Percentiles rank a stretch among this genome's conserved stretches.
Conservation (phyloP, 2,113 vertebrate species). For the Diphyllodes magnificus region DNA sequence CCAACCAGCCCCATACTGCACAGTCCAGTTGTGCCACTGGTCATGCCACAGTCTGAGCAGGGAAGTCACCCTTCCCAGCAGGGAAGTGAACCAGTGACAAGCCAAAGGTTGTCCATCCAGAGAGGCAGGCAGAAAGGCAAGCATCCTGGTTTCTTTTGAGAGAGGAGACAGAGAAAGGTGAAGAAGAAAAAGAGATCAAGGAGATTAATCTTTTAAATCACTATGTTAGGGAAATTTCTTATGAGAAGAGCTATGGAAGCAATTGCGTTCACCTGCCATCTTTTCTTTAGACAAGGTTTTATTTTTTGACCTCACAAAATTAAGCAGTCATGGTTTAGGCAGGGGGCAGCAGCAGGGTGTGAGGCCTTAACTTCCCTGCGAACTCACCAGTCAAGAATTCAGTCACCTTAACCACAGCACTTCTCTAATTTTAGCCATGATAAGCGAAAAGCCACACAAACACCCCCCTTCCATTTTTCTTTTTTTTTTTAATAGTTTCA, state of each 20-base stretch:
- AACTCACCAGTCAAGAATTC: neutral
- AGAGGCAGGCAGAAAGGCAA: neutral
- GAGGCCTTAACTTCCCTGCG: neutral
- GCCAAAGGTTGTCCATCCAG: neutral
- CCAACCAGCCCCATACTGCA: neutral
- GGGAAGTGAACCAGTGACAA: neutral
- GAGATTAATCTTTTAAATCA: neutral
- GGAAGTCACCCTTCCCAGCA: neutral
- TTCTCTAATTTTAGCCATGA: neutral
- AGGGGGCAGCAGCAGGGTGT: neutral
- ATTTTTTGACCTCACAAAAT: neutral
- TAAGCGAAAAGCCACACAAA: neutral
- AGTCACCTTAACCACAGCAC: neutral
- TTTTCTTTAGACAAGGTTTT: neutral
- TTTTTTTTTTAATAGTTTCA: neutral
- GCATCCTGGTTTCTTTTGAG: accelerated
- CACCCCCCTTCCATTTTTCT: neutral
- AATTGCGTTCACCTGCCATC: neutral
- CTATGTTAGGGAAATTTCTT: neutral
- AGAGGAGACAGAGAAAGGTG: neutral
- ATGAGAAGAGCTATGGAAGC: neutral
- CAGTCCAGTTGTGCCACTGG: neutral
- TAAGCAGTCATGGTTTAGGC: neutral
- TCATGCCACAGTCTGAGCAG: neutral
- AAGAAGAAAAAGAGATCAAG: neutral